Evolutionary conservation across 2,797 vertebrate species (phyloP).

Genomic region (Acrocephalus scirpaceus): DNA sequence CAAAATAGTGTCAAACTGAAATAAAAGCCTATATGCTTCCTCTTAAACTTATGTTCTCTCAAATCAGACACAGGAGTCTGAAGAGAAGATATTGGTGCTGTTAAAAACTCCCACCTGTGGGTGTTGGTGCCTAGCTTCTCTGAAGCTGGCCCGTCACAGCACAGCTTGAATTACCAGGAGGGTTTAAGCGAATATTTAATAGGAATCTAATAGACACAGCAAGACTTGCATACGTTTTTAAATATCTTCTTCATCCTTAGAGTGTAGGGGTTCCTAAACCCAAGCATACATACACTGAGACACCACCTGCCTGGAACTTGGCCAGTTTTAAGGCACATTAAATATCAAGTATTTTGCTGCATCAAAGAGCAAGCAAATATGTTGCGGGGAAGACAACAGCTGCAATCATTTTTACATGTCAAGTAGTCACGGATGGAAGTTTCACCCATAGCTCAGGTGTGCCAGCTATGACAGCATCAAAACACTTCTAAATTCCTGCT

Average conservation of each 20-base stretch:
- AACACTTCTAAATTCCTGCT: neutral
- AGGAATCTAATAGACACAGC: neutral
- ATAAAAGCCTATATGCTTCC: neutral
- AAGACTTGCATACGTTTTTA: neutral
- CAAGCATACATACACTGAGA: neutral
- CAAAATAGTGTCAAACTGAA: neutral
- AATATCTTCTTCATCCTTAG: neutral
- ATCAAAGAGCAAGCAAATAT: neutral
- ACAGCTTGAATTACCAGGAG: neutral
- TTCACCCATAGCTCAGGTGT: neutral
- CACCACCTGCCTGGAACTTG: neutral
- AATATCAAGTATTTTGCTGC: neutral
- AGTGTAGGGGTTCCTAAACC: neutral
- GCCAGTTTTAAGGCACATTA: neutral
- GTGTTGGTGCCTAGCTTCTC: neutral
- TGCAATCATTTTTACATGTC: neutral
- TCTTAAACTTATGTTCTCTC: neutral
- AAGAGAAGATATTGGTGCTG: neutral
- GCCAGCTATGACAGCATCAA: neutral
- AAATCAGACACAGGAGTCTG: neutral
- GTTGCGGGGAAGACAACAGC: neutral
- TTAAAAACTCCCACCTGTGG: neutral
- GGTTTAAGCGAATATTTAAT: neutral
- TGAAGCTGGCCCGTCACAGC: neutral
- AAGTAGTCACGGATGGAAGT: neutral